phyloP scores from a whole-genome alignment of 2,797 vertebrate species.

The Chaunax sp. region DNA sequence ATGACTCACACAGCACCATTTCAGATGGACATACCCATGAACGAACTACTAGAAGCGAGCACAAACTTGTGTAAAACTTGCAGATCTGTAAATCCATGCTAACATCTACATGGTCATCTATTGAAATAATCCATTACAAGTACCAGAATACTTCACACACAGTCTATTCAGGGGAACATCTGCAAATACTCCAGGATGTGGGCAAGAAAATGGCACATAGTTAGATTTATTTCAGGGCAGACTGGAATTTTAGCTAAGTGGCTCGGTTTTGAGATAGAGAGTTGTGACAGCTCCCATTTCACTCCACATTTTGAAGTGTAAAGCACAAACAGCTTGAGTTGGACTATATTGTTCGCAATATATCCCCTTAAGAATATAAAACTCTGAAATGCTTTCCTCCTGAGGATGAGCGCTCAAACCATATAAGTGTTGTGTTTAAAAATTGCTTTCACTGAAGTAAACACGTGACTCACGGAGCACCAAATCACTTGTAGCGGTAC shows the following conservation, averaged over 20 bases:
- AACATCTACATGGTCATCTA: slow-evolving; percentile 34
- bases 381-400: slow-evolving; percentile 21
- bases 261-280: slow-evolving; percentile 39
- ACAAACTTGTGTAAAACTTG: slow-evolving; percentile 11
- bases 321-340: slow-evolving; percentile 43
- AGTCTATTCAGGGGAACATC: slow-evolving; percentile 55
- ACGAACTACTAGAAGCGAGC: slow-evolving; percentile 10
- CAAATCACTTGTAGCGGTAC: too few species aligned
- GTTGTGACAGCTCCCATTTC: slow-evolving; percentile 56
- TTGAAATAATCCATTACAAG: slow-evolving; percentile 59
- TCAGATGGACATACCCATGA: slow-evolving; percentile 35
- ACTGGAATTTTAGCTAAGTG: slow-evolving; percentile 52
- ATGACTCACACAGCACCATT: slow-evolving; percentile 7
- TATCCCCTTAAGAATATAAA: slow-evolving; percentile 31
- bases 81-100: slow-evolving; percentile 16
- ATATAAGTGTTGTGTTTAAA: slow-evolving; percentile 32
- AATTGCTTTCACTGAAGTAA: too few species aligned
- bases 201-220: slow-evolving; percentile 38
- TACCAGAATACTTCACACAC: slow-evolving; percentile 40
- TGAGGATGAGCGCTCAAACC: slow-evolving; percentile 42
- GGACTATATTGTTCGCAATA: slow-evolving; percentile 10
- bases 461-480: too few species aligned
- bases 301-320: slow-evolving; percentile 44
- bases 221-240: slow-evolving; percentile 52
- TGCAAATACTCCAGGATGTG: slow-evolving; percentile 58